phyloP scores from a whole-genome alignment of 35 echinoderm and acorn worm species.

The Lytechinus variegatus region DNA sequence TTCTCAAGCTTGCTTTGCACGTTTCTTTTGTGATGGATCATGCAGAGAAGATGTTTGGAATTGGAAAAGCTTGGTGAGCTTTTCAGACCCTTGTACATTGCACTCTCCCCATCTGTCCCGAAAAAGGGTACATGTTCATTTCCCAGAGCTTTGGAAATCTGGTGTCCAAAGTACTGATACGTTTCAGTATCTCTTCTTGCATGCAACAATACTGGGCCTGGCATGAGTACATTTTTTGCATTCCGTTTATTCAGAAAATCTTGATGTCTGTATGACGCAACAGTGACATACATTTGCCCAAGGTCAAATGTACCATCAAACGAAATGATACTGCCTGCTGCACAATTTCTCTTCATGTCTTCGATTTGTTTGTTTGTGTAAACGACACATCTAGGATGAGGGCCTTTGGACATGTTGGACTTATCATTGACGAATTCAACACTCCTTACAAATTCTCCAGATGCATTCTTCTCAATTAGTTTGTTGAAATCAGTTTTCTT shows the following conservation, averaged over 20 bases:
- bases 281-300: too few species aligned
- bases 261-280: background rate
- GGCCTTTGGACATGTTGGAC: background rate
- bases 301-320: background rate
- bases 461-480: background rate
- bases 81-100: too few species aligned
- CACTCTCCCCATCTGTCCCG: too few species aligned
- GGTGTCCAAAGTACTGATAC: too few species aligned
- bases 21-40: too few species aligned
- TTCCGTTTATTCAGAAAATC: background rate
- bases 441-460: background rate
- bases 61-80: too few species aligned
- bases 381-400: constrained; percentile 20
- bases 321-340: background rate
- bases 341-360: background rate
- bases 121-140: too few species aligned
- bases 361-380: background rate
- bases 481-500: too few species aligned
- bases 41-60: too few species aligned
- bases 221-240: constrained; percentile 7
- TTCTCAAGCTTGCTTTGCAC: too few species aligned
- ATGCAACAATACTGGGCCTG: background rate
- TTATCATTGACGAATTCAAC: background rate
- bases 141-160: too few species aligned
- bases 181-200: background rate